phyloP scores from a whole-genome alignment of 2,113 vertebrate species.

The Mastomys natalensis region DNA sequence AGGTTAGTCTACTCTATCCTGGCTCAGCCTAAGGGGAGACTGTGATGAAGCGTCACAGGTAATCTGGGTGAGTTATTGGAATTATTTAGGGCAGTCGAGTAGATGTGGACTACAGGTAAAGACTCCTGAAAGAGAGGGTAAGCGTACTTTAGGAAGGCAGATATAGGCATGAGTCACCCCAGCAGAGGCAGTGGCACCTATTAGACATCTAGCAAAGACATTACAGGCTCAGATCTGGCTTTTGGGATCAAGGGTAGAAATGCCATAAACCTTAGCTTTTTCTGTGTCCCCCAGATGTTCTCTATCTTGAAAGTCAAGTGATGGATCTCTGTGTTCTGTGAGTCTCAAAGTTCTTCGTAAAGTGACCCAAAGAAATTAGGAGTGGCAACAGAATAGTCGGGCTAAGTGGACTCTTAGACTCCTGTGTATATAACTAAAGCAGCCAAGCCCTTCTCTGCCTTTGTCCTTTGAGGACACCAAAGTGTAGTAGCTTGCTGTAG shows the following conservation, averaged over 20 bases:
- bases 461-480: not conserved
- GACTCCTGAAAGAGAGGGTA: not conserved
- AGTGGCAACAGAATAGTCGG: not conserved
- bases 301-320: constrained; percentile 34
- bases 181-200: not conserved
- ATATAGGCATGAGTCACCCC: not conserved
- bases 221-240: not conserved
- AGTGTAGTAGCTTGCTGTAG: not conserved
- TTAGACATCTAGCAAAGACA: constrained; percentile 30
- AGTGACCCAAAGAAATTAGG: not conserved
- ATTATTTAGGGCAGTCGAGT: not conserved
- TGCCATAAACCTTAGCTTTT: constrained; percentile 1
- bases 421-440: not conserved
- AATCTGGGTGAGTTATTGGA: not conserved
- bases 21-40: not conserved
- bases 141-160: not conserved
- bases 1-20: not conserved
- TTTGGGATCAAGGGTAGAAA: constrained; percentile 1
- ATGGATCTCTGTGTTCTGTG: not conserved
- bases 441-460: constrained; percentile 33
- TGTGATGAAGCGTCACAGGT: not conserved
- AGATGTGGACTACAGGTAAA: not conserved
- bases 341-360: constrained; percentile 43
- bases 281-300: not conserved
- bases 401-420: not conserved